Conservation (phyloP, 2,113 vertebrate species). For the Atherinomorus stipes region DNA sequence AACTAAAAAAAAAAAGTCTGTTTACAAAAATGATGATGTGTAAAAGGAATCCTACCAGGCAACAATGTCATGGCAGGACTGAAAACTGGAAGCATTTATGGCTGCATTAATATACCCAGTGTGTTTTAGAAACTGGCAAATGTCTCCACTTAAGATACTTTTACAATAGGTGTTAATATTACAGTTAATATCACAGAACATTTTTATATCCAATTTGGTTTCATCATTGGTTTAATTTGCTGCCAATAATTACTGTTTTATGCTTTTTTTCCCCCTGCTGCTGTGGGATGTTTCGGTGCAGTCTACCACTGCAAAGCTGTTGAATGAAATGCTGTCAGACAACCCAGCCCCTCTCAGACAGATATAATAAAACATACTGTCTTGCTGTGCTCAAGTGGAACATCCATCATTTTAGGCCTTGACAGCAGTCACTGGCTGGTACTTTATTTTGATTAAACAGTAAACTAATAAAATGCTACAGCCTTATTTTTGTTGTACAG, state of each 20-base stretch:
- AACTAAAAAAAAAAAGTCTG: conserved; percentile 25
- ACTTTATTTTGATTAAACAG: conserved; percentile 62
- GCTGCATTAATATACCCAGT: conserved; percentile 14
- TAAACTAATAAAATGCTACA: conserved; percentile 42
- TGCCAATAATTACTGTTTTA: conserved; percentile 12
- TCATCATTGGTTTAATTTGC: conserved; percentile 21
- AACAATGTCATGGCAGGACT: not conserved
- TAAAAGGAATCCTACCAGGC: conserved; percentile 19
- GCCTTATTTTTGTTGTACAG: conserved; percentile 36
- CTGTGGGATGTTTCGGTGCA: conserved; percentile 9
- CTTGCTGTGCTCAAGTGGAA: conserved; percentile 51
- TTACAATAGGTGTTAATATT: conserved; percentile 1
- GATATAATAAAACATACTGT: conserved; percentile 56
- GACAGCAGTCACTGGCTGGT: conserved; percentile 42
- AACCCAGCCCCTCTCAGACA: conserved; percentile 28
- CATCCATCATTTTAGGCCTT: conserved; percentile 51
- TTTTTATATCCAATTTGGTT: conserved; percentile 1
- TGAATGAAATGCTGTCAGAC: conserved; percentile 41
- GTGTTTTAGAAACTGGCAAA: conserved; percentile 31
- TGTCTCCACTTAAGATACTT: conserved; percentile 9
- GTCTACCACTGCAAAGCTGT: conserved; percentile 13
- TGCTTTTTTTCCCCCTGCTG: not conserved
- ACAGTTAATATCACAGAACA: too few species aligned
- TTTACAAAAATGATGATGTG: conserved; percentile 23
- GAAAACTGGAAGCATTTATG: conserved; percentile 7